A percentile compares a stretch with the other conserved stretches of the same genome.
These are phyloP conservation scores for Goniozus legneri DNA, from an alignment of 1,140 invertebrate species.

Conservation along the genomic window DNA sequence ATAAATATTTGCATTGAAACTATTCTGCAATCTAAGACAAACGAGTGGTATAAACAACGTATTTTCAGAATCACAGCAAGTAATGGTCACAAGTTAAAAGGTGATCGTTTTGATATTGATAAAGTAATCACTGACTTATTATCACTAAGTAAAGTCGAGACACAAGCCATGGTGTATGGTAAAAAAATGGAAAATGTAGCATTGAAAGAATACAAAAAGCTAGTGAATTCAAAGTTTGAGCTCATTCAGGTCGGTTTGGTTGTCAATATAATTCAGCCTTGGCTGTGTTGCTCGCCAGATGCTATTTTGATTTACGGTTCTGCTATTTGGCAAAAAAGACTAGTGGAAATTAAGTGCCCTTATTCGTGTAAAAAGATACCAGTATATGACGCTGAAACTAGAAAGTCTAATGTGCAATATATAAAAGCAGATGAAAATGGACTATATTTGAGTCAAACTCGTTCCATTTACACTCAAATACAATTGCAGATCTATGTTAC, in stretches of 20 bases:
- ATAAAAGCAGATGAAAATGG: constrained; percentile 3
- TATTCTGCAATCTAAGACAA: constrained; percentile 5
- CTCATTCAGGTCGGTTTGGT: constrained; percentile 1
- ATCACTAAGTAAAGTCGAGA: neutral
- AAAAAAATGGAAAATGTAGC: constrained; percentile 5
- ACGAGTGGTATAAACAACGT: constrained; percentile 5
- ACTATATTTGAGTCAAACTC: constrained; percentile 4
- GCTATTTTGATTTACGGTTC: constrained; percentile 1
- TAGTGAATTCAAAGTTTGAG: neutral
- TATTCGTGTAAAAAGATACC: constrained; percentile 4
- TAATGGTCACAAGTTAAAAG: constrained; percentile 2
- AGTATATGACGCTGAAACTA: neutral
- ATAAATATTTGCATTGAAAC: constrained; percentile 8
- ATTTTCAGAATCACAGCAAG: constrained; percentile 8
- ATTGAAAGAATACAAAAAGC: constrained; percentile 2
- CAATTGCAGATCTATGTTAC: constrained; percentile 6
- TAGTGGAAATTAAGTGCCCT: constrained; percentile 11
- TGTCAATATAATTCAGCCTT: constrained; percentile 3
- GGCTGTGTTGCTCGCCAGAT: constrained; percentile 14
- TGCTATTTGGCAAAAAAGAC: neutral
- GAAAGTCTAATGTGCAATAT: neutral
- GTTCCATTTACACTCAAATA: constrained; percentile 4
- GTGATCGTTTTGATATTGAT: constrained; percentile 2
- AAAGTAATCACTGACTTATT: neutral
- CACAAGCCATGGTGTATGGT: constrained; percentile 2